These are phyloP conservation scores for Turritopsis rubra DNA, from an alignment of 30 jellyfish, hydroid and myxozoan genomes.

Conservation along the genomic window DNA sequence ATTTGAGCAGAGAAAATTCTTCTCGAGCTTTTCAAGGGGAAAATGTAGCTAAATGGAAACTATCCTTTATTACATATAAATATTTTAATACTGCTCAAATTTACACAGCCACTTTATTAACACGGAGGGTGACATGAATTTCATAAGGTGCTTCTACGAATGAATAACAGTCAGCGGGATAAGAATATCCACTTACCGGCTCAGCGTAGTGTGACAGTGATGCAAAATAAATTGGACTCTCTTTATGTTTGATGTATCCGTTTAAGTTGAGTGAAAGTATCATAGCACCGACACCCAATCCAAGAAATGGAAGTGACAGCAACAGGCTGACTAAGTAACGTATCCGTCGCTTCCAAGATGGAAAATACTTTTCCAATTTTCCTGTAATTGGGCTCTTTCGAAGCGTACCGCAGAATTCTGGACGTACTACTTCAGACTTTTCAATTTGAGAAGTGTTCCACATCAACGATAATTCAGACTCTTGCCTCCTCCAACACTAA, in stretches of 20 bases:
- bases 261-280: conserved; percentile 73
- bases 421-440: conserved; percentile 59
- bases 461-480: conserved; percentile 62
- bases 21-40: no score
- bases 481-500: conserved; percentile 85
- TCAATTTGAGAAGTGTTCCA: conserved; percentile 76
- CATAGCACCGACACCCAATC: conserved; percentile 83
- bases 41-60: no score
- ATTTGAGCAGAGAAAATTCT: no score
- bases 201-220: conserved; percentile 63
- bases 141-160: no score
- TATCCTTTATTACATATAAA: no score
- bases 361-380: conserved; percentile 61
- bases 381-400: conserved; percentile 78
- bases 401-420: conserved; percentile 69
- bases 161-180: no score
- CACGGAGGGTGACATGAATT: no score
- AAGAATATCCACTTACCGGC: conserved; percentile 77
- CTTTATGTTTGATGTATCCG: conserved; percentile 79
- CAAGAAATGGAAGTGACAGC: conserved; percentile 65
- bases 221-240: conserved; percentile 77
- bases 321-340: conserved; percentile 58
- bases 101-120: no score
- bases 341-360: conserved; percentile 74
- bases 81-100: no score